Conservation (phyloP, 2,113 vertebrate genomes). For the Hemichromis elongatus region DNA sequence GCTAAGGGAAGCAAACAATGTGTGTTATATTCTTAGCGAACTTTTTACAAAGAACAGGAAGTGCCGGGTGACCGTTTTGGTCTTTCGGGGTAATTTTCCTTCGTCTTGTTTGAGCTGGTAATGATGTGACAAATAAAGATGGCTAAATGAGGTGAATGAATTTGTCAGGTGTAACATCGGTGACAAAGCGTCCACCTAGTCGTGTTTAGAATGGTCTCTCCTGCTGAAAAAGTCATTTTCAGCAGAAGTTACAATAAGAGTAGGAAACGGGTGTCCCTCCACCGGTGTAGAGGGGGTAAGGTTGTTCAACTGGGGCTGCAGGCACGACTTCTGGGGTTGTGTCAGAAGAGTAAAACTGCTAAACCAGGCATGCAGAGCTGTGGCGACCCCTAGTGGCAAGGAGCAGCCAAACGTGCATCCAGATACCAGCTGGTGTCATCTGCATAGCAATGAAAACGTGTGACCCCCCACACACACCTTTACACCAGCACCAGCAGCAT, state of each 20-base stretch:
- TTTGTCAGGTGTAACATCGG: background rate
- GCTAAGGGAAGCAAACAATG: background rate
- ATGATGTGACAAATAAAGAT: background rate
- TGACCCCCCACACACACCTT: no score
- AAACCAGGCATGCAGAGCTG: background rate
- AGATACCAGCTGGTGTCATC: background rate
- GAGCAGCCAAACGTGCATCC: background rate
- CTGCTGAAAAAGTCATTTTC: background rate
- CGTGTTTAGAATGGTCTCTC: background rate
- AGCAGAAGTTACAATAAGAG: background rate
- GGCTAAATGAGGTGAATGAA: background rate
- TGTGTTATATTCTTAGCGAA: background rate
- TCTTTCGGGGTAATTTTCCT: background rate
- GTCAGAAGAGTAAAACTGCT: background rate
- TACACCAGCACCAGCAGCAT: background rate
- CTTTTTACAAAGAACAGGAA: background rate
- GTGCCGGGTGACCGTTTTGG: background rate
- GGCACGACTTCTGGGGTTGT: background rate
- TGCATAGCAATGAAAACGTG: rapidly evolving
- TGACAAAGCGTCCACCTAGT: rapidly evolving
- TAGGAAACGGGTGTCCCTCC: background rate
- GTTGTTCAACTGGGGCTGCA: background rate
- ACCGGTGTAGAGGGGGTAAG: background rate
- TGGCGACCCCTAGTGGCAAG: background rate
- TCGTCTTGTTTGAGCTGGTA: background rate